These are phyloP conservation scores for Coecobrya sp. DNA, from an alignment of 2,888 invertebrate species.

Conservation along the genomic window DNA sequence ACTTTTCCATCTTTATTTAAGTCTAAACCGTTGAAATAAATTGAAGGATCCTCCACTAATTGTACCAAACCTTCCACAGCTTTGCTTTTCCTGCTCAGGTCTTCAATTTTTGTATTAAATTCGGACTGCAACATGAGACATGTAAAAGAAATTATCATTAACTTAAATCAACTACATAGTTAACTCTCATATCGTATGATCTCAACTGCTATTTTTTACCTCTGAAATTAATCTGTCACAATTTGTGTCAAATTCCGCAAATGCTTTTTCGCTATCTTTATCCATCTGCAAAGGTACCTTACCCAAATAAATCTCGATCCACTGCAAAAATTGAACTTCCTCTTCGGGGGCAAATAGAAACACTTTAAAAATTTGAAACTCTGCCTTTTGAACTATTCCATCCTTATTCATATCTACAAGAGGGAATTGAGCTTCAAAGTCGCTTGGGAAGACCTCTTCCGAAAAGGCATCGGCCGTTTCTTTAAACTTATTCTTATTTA, in stretches of 20 bases:
- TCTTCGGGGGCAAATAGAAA: conserved; percentile 13
- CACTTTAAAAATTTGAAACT: not conserved
- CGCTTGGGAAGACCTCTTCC: not conserved
- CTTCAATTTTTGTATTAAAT: conserved; percentile 42
- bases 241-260: conserved; percentile 57
- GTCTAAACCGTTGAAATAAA: conserved; percentile 59
- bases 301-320: conserved; percentile 53
- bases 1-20: conserved; percentile 62
- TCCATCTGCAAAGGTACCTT: not conserved
- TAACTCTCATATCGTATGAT: no score
- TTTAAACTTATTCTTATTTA: conserved; percentile 48
- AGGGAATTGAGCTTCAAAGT: not conserved
- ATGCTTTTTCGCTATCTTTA: conserved; percentile 19
- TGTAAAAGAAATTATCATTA: not conserved
- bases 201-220: conserved; percentile 26
- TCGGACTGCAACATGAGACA: conserved; percentile 44
- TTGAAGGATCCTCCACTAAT: not conserved
- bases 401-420: conserved; percentile 45
- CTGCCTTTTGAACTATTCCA: conserved; percentile 11
- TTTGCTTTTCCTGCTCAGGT: not conserved
- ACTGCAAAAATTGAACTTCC: conserved; percentile 25
- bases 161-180: no score
- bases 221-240: conserved; percentile 57
- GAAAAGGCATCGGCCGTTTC: conserved; percentile 2
- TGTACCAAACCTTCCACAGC: not conserved